phyloP scores from a whole-genome alignment of 2,113 vertebrate genomes.

The Anoura caudifer region DNA sequence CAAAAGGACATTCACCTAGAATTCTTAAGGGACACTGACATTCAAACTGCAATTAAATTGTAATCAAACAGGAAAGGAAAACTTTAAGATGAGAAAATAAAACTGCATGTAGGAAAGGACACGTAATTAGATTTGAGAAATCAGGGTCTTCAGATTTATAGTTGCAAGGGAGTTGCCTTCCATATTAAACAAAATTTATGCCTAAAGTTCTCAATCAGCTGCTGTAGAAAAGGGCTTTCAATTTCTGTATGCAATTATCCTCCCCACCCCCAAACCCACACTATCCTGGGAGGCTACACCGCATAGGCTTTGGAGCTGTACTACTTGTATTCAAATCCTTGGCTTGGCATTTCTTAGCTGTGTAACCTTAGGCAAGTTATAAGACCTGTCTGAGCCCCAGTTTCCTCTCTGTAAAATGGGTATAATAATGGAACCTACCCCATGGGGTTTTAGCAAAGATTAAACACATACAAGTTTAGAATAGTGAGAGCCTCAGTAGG shows the following conservation, averaged over 20 bases:
- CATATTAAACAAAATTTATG: neutral
- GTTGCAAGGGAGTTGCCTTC: neutral
- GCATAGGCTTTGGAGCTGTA: neutral
- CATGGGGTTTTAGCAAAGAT: neutral
- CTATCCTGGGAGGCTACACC: neutral
- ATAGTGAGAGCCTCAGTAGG: neutral
- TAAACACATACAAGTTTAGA: neutral
- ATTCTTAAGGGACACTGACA: neutral
- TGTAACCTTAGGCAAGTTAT: neutral
- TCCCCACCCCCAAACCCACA: neutral
- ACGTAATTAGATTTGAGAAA: neutral
- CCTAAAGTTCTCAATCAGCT: neutral
- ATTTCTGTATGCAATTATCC: neutral
- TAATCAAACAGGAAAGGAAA: neutral
- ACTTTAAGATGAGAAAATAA: constrained; percentile 3
- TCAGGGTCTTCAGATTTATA: neutral
- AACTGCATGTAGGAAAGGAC: neutral
- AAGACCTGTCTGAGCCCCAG: neutral
- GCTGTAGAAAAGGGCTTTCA: neutral
- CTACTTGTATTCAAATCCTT: neutral
- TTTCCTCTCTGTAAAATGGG: neutral
- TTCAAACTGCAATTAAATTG: neutral
- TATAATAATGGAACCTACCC: neutral
- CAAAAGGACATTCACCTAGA: neutral
- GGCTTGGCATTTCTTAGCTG: neutral